phyloP scores from a whole-genome alignment of 1,140 invertebrate genomes.

The Neotoxoptera formosana region DNA sequence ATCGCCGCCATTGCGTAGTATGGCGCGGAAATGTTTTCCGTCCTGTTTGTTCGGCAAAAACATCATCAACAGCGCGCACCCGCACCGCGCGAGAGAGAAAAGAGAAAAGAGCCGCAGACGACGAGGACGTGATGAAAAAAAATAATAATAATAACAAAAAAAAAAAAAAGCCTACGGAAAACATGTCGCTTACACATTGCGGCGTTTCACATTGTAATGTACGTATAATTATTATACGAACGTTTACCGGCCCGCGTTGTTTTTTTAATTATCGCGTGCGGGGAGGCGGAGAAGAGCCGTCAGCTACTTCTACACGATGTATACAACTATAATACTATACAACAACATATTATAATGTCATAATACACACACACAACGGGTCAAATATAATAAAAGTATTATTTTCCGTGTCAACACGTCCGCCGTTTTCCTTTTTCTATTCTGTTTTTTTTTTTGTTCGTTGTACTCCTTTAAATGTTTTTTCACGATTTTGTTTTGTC shows the following conservation, averaged over 20 bases:
- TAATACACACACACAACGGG: neutral
- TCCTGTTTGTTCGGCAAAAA: conserved; percentile 42
- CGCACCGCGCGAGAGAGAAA: too few relatives aligned
- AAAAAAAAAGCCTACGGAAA: neutral
- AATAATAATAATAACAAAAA: neutral
- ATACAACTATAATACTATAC: neutral
- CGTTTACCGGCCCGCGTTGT: neutral
- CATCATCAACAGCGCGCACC: neutral
- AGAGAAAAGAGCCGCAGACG: neutral
- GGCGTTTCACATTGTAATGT: conserved; percentile 11
- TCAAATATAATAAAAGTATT: neutral
- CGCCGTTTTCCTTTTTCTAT: neutral
- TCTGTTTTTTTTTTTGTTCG: neutral
- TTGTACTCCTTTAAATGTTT: neutral
- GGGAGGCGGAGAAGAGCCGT: neutral
- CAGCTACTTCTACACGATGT: neutral
- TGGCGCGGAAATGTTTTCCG: neutral
- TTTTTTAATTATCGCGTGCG: conserved; percentile 18
- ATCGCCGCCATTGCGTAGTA: neutral
- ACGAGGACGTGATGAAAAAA: neutral
- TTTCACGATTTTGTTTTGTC: neutral
- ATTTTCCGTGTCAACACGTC: neutral
- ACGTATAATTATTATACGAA: neutral
- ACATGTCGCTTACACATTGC: conserved; percentile 19
- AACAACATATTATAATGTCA: too few relatives aligned